Evolutionary conservation across 2,113 vertebrate genomes (phyloP), one percentile per base, ranked within the genome.

Genomic region (Reinhardtius hippoglossoides): DNA sequence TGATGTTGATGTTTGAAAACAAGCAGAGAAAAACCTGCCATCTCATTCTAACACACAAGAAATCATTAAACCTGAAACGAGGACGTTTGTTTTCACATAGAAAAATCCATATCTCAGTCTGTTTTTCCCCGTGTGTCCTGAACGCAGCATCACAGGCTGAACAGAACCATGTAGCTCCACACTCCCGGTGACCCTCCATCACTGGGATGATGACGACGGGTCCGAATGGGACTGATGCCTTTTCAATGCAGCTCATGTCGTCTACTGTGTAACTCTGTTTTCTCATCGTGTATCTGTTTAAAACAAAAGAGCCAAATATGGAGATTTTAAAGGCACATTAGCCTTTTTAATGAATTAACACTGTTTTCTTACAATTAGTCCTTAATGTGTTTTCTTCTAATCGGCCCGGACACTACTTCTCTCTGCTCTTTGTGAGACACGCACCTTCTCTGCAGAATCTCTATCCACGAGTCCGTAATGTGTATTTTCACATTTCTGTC

Each of bases 181-280:
- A 61, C 54, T 72, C 83, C 69, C 27, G 3, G 46, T 20, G 9
- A 69, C 76, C 78, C 57, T 24, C 52, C 55, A 67, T 87, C 85
- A 85, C 83, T 82, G 82, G 88, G 86, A 86, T 65, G 78, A 87
- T 90, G 78, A 87, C 46, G 60, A 60, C 27, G 72, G 73, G 44
- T n/a, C 37, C 21, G 78, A 76, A 65, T 24, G 37, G 74, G 81
- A 71, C 72, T 62, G 76, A 84, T 81, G 87, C 82, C 77, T 89
- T 87, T 77, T 86, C 56, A 72, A 56, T 79, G 79, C 87, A 82
- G 74, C 61, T 72, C 55, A 35, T 78, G 58, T 72, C 40, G 69
- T 70, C 37, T 65, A 24, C 50, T 70, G 60, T 82, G 31, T 74
- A 7, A 44, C 40, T 31, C 31, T 27, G 3, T 75, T 23, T 46